These are phyloP conservation scores for Scaptodrosophila lebanonensis DNA, from an alignment of 1,140 invertebrate genomes.

Conservation along the genomic window DNA sequence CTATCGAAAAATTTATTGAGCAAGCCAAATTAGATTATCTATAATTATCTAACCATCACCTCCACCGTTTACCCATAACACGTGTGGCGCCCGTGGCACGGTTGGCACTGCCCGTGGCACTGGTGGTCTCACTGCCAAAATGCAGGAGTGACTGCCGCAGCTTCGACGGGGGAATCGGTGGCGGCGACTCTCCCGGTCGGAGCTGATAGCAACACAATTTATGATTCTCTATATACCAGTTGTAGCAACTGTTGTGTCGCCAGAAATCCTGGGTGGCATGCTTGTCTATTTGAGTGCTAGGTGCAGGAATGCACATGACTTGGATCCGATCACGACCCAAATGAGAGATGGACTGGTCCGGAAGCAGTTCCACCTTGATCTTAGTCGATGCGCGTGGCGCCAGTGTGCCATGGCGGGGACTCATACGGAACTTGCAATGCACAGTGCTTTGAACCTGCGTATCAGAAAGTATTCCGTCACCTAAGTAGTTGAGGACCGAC, in stretches of 20 bases:
- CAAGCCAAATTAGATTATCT: too few species aligned
- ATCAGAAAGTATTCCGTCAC: not conserved
- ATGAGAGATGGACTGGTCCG: constrained; percentile 14
- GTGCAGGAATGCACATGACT: constrained; percentile 28
- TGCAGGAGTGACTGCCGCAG: constrained; percentile 7
- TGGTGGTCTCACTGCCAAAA: too few species aligned
- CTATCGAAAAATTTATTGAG: too few species aligned
- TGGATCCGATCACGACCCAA: constrained; percentile 28
- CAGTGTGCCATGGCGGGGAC: constrained; percentile 22
- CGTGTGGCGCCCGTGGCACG: too few species aligned
- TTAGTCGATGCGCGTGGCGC: not conserved
- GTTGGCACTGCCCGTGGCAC: too few species aligned
- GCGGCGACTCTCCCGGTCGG: too few species aligned
- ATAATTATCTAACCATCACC: too few species aligned
- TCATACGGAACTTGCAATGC: constrained; percentile 14
- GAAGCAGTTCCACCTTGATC: too few species aligned
- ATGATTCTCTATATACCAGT: constrained; percentile 30
- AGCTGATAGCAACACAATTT: constrained; percentile 13
- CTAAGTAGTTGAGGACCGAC: too few species aligned
- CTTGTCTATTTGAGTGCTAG: constrained; percentile 24
- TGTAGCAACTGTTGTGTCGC: constrained; percentile 32
- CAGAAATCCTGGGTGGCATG: constrained; percentile 18
- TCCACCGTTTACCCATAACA: too few species aligned
- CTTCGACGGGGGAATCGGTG: too few species aligned
- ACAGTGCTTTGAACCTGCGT: constrained; percentile 24